These are phyloP conservation scores for Leucopternis melanops DNA, from an alignment of 2,113 vertebrate genomes.

Conservation along the genomic window DNA sequence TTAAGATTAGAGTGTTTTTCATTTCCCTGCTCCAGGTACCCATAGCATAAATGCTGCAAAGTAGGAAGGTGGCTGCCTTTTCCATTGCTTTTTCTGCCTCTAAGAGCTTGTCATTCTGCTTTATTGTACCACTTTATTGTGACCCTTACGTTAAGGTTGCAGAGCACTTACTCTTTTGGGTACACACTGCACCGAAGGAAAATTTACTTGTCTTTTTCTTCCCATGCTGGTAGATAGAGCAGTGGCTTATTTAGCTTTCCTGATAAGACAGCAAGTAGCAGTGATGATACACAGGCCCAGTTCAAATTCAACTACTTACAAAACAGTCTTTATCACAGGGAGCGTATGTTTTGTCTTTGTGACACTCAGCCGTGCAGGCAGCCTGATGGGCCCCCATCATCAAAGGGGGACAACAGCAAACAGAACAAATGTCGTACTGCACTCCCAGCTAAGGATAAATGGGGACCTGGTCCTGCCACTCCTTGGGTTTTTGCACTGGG, in stretches of 20 bases:
- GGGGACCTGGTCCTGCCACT: background rate
- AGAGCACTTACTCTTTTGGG: background rate
- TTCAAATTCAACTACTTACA: background rate
- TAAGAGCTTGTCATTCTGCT: background rate
- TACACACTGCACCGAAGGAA: background rate
- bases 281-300: background rate
- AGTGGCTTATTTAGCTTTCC: constrained; percentile 15
- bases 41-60: background rate
- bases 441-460: background rate
- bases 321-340: background rate
- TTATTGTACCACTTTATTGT: background rate
- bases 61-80: background rate
- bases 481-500: background rate
- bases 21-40: background rate
- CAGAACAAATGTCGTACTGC: background rate
- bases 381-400: background rate
- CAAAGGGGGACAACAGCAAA: background rate
- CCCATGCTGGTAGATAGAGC: background rate
- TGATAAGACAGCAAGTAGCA: constrained; percentile 34
- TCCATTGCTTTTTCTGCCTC: background rate
- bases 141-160: background rate
- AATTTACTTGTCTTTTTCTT: background rate
- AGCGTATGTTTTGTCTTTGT: background rate
- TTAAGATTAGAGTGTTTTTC: background rate
- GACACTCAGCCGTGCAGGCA: background rate